Evolutionary conservation across 2,113 vertebrate species (phyloP), one percentile per base, ranked within the genome.

Genomic region (Rhinoderma darwinii): DNA sequence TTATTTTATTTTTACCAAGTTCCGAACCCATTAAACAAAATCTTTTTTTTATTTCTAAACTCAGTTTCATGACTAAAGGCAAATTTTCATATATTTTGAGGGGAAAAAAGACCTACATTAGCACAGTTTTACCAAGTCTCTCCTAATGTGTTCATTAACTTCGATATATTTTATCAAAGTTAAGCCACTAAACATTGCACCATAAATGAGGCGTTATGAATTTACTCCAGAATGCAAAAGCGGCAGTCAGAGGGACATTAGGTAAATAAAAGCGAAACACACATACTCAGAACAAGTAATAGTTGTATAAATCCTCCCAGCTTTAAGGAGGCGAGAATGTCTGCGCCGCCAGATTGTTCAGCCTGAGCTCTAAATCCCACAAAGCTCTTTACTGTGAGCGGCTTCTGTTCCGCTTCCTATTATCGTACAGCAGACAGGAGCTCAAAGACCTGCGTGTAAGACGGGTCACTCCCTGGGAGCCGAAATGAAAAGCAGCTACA

Each of bases 351-450:
- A 83, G 61, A 70, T 83, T 70, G 81, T 63, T 68, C 63, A 50
- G 56, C 37, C 41, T 43, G 61, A 50, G 81, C 41, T 72, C 39
- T 63, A 83, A 83, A 83, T 83, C 81, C 81, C 81, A 61, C 63
- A 47, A 83, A 72, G 81, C 81, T 70, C 41, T 83, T 68, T 70
- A 70, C 81, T 70, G 81, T 32, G 61, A 83, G 81, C 25, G 61
- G 61, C 81, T 30, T 68, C 80, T 68, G 59, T 68, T 68, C 61
- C 41, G 25, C 15, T 43, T 70, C 41, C 59, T 83, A 83, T 83
- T 70, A 83, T 43, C 81, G n/a, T 47, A 32, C n/a, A 61, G 22
- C 59, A 10, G 14, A 66, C 43, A 18, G 81, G 25, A 5, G 41
- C 61, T 37, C 56, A 50, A 12, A 83, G 35, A 82, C 72, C 43